Evolutionary conservation across 2,888 invertebrate genomes (phyloP), one percentile per base, ranked within the genome.

Genomic region (Caenorhabditis auriculariae): DNA sequence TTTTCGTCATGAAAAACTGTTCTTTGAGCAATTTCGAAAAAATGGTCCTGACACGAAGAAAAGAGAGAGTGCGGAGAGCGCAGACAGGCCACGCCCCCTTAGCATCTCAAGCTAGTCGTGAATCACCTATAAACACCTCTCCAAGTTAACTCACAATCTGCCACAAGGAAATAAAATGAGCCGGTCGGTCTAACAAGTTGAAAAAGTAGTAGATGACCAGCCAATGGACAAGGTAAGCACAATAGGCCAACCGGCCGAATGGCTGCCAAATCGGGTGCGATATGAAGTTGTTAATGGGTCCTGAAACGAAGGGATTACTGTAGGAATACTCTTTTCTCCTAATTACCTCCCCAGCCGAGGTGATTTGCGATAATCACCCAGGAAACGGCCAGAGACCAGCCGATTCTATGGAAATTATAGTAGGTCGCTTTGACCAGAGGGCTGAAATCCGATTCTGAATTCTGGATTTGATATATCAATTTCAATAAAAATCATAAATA

Each of bases 161-260:
- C 42, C 63, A 67, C 27, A 50, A 29, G 12, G 49, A 52, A 15
- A 43, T 45, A 32, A 47, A 66, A 37, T 66, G 60, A 3, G 56
- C 19, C 0, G 54, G 52, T n/a, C 43, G 51, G 19, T 54, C 63
- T 27, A 47, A 56, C 4, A 65, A 17, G 38, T 62, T 59, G 35
- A 58, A 23, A n/a, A 51, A 62, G 26, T 54, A 52, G 27, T 50
- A 65, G 29, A 68, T 26, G 12, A 64, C 47, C 46, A 68, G 46
- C 56, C 51, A 61, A 52, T 75, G 75, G 9, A 71, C 60, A 32
- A 95, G 87, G 85, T 93, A 95, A 37, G 93, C 90, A 83, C 92
- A 91, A 84, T 92, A 94, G 3, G 93, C 91, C 61, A 94, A 87
- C 51, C 93, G 87, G 77, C 92, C 91, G 48, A 95, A 85, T 0